phyloP scores from a whole-genome alignment of 92 coral and sea anemone genomes.

The Zoanthus gigantus region DNA sequence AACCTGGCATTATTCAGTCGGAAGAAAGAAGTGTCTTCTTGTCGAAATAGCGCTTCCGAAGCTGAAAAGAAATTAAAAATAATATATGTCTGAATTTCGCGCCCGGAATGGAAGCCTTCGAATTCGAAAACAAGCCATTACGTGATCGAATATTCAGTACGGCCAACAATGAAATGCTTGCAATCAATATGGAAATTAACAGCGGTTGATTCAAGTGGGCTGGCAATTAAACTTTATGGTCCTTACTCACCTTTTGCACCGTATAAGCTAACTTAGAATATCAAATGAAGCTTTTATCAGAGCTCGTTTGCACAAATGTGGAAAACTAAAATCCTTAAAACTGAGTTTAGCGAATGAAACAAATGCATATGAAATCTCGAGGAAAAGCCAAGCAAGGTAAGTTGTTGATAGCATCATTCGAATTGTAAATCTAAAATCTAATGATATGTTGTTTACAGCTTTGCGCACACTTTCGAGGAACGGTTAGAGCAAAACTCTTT shows the following conservation, averaged over 20 bases:
- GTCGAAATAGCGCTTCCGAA: slow-evolving; percentile 33
- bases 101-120: slow-evolving; percentile 27
- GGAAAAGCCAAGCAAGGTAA: slow-evolving; percentile 32
- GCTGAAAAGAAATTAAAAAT: slow-evolving; percentile 20
- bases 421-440: slow-evolving; percentile 20
- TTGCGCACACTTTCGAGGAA: slow-evolving; percentile 26
- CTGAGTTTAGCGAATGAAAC: slow-evolving; percentile 15
- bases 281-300: background rate
- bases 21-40: slow-evolving; percentile 6
- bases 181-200: slow-evolving; percentile 21
- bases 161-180: slow-evolving; percentile 10
- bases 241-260: slow-evolving; percentile 24
- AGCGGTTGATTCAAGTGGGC: slow-evolving; percentile 28
- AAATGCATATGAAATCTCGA: slow-evolving; percentile 28
- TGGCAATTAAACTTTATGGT: slow-evolving; percentile 16
- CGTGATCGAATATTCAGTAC: slow-evolving; percentile 24
- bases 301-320: slow-evolving; percentile 23
- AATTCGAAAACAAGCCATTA: background rate
- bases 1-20: slow-evolving; percentile 27
- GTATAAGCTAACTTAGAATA: slow-evolving; percentile 4
- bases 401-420: slow-evolving; percentile 30
- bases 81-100: slow-evolving; percentile 20
- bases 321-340: slow-evolving; percentile 23
- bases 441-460: slow-evolving; percentile 11
- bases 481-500: background rate